Conservation (phyloP, 2,888 invertebrate species). For the Conus canariensis region DNA sequence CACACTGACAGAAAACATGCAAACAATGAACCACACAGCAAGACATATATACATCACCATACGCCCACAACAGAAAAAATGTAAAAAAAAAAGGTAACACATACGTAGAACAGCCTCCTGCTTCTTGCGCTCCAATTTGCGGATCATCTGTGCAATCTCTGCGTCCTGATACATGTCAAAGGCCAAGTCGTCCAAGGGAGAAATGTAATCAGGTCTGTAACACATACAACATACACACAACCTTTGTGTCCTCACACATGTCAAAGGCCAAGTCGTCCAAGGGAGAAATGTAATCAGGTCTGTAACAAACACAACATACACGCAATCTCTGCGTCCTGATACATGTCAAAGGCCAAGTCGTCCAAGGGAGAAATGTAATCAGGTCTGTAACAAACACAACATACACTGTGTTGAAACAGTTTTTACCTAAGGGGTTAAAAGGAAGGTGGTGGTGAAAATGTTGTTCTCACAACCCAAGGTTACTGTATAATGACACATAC, state of each 20-base stretch:
- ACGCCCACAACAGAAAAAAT: neutral
- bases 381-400: conserved; percentile 64
- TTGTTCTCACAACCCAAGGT: no score
- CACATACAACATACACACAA: neutral
- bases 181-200: conserved; percentile 94
- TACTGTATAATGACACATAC: no score
- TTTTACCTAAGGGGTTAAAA: no score
- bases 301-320: conserved; percentile 51
- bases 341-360: conserved; percentile 97
- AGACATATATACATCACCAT: neutral
- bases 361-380: conserved; percentile 89
- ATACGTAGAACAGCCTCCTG: conserved; percentile 91
- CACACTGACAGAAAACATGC: neutral
- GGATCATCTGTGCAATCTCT: conserved; percentile 91
- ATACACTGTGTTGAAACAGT: no score
- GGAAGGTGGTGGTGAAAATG: no score
- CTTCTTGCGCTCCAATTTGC: conserved; percentile 92
- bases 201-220: conserved; percentile 81
- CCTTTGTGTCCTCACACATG: conserved; percentile 96
- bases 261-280: conserved; percentile 97
- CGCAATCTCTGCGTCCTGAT: conserved; percentile 90
- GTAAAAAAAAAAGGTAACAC: conserved; percentile 59
- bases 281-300: conserved; percentile 85
- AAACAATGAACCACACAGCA: neutral
- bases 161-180: conserved; percentile 99